phyloP scores from a whole-genome alignment of 2,113 vertebrate species.

The Hippocampus comes region DNA sequence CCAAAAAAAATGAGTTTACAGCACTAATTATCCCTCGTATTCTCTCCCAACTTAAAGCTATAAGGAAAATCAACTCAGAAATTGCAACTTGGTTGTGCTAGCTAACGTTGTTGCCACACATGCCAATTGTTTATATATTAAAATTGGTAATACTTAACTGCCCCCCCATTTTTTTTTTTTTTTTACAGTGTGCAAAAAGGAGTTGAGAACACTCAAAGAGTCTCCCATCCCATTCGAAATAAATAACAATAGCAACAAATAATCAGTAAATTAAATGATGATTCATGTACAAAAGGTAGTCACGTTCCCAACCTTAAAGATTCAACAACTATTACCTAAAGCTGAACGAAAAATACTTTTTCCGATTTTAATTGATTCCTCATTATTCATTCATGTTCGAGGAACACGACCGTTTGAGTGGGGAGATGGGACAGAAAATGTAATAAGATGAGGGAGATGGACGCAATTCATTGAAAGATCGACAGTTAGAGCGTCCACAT shows the following conservation, averaged over 20 bases:
- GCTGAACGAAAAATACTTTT: slow-evolving; percentile 39
- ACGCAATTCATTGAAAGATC: slow-evolving; percentile 15
- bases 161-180: too few relatives aligned
- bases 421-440: slow-evolving; percentile 23
- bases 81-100: too few relatives aligned
- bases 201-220: background rate
- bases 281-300: background rate
- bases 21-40: too few relatives aligned
- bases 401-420: slow-evolving; percentile 9
- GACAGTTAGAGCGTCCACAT: slow-evolving; percentile 11
- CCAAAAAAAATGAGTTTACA: too few relatives aligned
- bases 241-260: background rate
- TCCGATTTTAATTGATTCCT: slow-evolving; percentile 57
- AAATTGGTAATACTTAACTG: too few relatives aligned
- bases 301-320: too few relatives aligned
- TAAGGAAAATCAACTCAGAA: too few relatives aligned
- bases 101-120: too few relatives aligned
- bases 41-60: too few relatives aligned
- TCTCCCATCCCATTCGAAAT: background rate
- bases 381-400: slow-evolving; percentile 19
- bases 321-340: slow-evolving; percentile 15
- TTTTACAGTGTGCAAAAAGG: background rate
- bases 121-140: too few relatives aligned
- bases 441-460: slow-evolving; percentile 8
- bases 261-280: background rate